These are phyloP conservation scores for Neuroscelio doddi DNA, from an alignment of 2,888 invertebrate species.

Conservation along the genomic window DNA sequence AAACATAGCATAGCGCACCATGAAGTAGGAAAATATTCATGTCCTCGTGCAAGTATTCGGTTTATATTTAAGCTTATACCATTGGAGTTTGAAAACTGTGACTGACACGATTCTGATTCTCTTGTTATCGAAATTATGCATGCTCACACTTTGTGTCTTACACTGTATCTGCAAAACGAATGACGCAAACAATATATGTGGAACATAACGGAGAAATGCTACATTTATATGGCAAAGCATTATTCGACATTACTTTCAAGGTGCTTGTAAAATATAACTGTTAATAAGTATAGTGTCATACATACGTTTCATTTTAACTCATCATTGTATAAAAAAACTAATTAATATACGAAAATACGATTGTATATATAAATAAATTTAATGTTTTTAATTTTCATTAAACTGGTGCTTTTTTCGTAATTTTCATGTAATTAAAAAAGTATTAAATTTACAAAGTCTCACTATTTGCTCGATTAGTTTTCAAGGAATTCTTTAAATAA, in stretches of 20 bases:
- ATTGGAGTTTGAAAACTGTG: slow-evolving; percentile 53
- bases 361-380: no score
- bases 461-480: no score
- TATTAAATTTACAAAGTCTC: no score
- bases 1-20: slow-evolving; percentile 32
- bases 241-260: slow-evolving; percentile 9
- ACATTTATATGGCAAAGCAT: slow-evolving; percentile 3
- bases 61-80: slow-evolving; percentile 58
- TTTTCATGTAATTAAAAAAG: no score
- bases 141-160: slow-evolving; percentile 13
- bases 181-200: slow-evolving; percentile 31
- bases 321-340: no score
- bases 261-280: slow-evolving; percentile 15
- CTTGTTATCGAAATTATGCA: slow-evolving; percentile 42
- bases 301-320: no score
- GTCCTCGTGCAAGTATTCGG: slow-evolving; percentile 43
- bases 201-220: slow-evolving; percentile 17
- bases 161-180: slow-evolving; percentile 11
- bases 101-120: slow-evolving; percentile 55
- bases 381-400: no score
- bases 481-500: no score
- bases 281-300: no score
- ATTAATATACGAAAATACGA: no score
- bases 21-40: slow-evolving; percentile 37
- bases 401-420: no score